phyloP scores from a whole-genome alignment of 2,113 vertebrate genomes.

The Lutjanus erythropterus region DNA sequence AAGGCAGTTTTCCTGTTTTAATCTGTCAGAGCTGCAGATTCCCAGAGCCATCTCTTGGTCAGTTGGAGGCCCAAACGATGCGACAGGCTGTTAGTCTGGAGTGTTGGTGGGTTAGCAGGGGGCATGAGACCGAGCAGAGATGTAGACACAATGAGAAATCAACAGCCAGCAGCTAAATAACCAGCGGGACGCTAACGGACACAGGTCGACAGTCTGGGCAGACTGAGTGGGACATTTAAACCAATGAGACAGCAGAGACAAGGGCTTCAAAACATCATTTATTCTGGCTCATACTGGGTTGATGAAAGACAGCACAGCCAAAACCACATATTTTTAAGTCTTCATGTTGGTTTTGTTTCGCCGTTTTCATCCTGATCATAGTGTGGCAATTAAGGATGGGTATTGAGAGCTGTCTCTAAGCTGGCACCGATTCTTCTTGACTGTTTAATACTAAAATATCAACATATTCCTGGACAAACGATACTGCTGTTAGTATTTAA shows the following conservation, averaged over 20 bases:
- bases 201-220: background rate
- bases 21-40: background rate
- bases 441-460: too few relatives aligned
- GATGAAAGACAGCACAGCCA: background rate
- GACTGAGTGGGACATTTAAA: background rate
- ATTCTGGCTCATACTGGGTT: background rate
- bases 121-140: constrained; percentile 5
- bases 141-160: constrained; percentile 22
- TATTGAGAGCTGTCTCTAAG: too few relatives aligned
- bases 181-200: constrained; percentile 23
- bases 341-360: too few relatives aligned
- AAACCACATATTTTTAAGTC: background rate
- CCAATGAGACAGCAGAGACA: background rate
- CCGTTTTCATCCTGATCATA: too few relatives aligned
- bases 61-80: constrained; percentile 35
- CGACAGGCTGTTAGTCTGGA: constrained; percentile 28
- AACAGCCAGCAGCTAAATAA: constrained; percentile 35
- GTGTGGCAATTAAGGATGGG: too few relatives aligned
- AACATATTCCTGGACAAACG: too few relatives aligned
- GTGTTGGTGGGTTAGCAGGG: constrained; percentile 33
- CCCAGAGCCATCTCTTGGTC: constrained; percentile 27
- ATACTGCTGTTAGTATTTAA: too few relatives aligned
- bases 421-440: too few relatives aligned
- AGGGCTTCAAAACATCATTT: background rate
- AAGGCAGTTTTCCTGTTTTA: constrained; percentile 24